These are phyloP conservation scores for Temnothorax nylanderi DNA, from an alignment of 1,140 invertebrate species.

Conservation along the genomic window DNA sequence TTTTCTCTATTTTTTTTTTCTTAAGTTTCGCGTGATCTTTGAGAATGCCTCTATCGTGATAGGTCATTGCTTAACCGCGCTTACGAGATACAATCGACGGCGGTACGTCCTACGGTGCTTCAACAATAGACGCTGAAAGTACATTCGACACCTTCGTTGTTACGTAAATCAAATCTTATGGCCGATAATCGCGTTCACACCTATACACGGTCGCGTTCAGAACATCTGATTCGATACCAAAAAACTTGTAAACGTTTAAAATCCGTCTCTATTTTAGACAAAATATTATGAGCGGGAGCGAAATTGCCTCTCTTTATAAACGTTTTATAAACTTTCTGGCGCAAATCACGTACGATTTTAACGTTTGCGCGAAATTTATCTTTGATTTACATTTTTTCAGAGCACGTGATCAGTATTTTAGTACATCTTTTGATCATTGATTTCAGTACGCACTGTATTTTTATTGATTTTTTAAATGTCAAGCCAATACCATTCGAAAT, in stretches of 20 bases:
- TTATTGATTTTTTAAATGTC: not conserved
- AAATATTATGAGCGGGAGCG: constrained; percentile 16
- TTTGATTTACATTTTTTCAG: not conserved
- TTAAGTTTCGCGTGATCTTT: constrained; percentile 58
- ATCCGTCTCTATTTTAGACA: not conserved
- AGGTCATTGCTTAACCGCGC: constrained; percentile 59
- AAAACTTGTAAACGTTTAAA: constrained; percentile 21
- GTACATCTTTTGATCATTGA: not conserved
- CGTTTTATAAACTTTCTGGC: not conserved
- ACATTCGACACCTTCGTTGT: constrained; percentile 58
- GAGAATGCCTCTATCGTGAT: constrained; percentile 63
- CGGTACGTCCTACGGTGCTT: constrained; percentile 51
- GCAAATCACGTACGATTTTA: not conserved
- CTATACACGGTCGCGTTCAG: constrained; percentile 24
- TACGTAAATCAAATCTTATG: constrained; percentile 61
- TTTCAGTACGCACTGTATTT: not conserved
- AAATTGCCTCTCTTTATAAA: not conserved
- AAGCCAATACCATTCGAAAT: not conserved
- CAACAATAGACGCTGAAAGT: constrained; percentile 61
- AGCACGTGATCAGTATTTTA: not conserved
- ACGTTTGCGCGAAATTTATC: not conserved
- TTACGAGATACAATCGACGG: constrained; percentile 64
- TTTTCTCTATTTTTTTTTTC: constrained; percentile 33
- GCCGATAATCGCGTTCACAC: constrained; percentile 41
- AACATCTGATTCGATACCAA: constrained; percentile 21